Evolutionary conservation across 2,888 invertebrate species (phyloP), one percentile per base, ranked within the genome.

Genomic region (Plagodis pulveraria): DNA sequence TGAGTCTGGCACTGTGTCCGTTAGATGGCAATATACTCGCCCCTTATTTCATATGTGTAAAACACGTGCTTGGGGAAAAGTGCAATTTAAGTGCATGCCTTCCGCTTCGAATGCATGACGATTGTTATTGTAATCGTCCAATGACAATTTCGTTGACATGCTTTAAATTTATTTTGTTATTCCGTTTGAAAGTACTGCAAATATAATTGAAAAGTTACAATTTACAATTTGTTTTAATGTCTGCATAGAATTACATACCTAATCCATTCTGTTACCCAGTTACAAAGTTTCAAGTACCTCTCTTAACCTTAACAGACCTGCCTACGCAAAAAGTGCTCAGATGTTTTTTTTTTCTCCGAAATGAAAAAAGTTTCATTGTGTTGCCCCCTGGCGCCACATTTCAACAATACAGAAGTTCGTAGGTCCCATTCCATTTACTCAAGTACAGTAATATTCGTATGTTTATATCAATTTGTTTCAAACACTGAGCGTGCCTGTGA

Each of bases 351-450:
- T 71, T 73, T 65, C 63, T 71, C 59, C 71, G 68, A 83, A 81
- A 86, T 86, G 81, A 84, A 84, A 86, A 84, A 86, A 86, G 83
- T 86, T 84, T 73, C 69, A 69, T 73, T 77, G 73, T 73, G 69
- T 68, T 58, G 65, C 62, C 72, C 72, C 67, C 64, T 10, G 67
- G 74, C 76, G 71, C 73, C 78, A 79, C 76, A 75, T 82, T 84
- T 75, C 59, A 72, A 73, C 77, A 73, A 72, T 69, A 70, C 69
- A 56, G 55, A 69, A 66, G 66, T 76, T 71, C 65, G 63, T 56
- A 69, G 65, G 66, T 58, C 68, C 47, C 66, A 55, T 62, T 66
- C 46, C 50, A 65, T 71, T 72, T 72, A 58, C 62, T 56, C 58
- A 64, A 56, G 38, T 51, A 58, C 65, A 64, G 62, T 66, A 57